Evolutionary conservation across 2,888 invertebrate genomes (phyloP), one percentile per base, ranked within the genome.

Genomic region (Drosophila putrida): DNA sequence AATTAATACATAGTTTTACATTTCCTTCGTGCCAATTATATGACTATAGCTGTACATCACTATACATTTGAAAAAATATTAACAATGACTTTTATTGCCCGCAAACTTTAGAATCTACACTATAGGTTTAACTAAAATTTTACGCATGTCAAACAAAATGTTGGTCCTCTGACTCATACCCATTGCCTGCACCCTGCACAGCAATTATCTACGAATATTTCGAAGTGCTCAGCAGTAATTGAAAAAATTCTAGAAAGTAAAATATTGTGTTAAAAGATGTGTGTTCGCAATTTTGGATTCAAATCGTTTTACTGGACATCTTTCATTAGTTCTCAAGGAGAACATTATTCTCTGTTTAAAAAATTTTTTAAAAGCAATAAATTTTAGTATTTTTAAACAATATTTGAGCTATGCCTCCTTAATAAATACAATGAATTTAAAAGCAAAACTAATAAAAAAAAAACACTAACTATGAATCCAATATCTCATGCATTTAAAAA

Each of bases 141-240:
- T 0, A 35, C 35, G 49, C 49, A 50, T 50, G 49, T n/a, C 28
- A 13, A 9, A n/a, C n/a, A 2, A 13, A 46, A 13, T 13, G 28
- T n/a, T 0, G 8, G 2, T 5, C 27, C 27, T 4, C 28, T 25
- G n/a, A n/a, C 28, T 46, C 9, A 41, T 41, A 28, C 8, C 28
- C 13, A 6, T 44, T 46, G 46, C 46, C 46, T 46, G 46, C 13
- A 28, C 46, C 46, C 27, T 46, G 46, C 46, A 46, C 27, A 46
- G 13, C 9, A 46, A 46, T 28, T 28, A 46, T 13, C n/a, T 28
- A 46, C 0, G 13, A 27, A 44, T 27, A n/a, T 8, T 25, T 44
- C 11, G 8, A 43, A 25, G 11, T 43, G 13, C 38, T 38, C 13
- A 5, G 38, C 38, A 38, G 13, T 13, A 38, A 38, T 13, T 38